Base-by-base conservation (phyloP, 2,113 vertebrate species). In the Bambusicola thoracicus region DNA sequence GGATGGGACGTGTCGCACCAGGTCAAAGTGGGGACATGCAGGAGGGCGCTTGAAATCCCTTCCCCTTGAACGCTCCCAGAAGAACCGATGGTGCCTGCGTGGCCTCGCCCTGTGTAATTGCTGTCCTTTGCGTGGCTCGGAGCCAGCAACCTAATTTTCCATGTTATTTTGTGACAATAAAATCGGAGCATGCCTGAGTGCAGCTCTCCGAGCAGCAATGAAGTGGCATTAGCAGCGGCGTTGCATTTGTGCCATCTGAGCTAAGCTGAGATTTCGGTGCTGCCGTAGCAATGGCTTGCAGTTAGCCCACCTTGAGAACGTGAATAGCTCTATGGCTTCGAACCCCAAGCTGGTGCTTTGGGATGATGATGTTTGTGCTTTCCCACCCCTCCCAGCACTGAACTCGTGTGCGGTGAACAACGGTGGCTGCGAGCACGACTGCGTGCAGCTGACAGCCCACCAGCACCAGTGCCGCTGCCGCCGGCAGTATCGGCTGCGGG, bases 371-470 rank as follows among this genome's bases (percentile, higher is more conserved):
- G 12, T 19, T n/a, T 19, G 10, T 66, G 51, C 75, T 16, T 22
- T 86, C 59, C 25, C 25, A 14, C 14, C 51, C 41, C 44, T 74
- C 3, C 15, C 27, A 99, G 99, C 98, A 7, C 77, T 98, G 72
- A 98, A 96, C 92, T 98, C 98, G 1, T 99, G 99, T 4, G 69
- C 98, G 22, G 66, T 99, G 80, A 97, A 98, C 92, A 99, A 99
- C 1, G 99, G 99, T 0, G 99, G 99, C 90, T 99, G 99, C 1
- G 98, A 99, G 67, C 99, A 99, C 18, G 92, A 97, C 84, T 99
- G 99, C 0, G 88, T 99, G 68, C 99, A 99, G 97, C 97, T 99
- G 96, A 98, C 98, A 0, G 90, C 90, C 11, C 93, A 96, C 2
- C 98, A 98, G 89, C 98, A 98, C 89, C 98, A 86, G 81, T 99